Conservation (phyloP, 2,888 invertebrate genomes). For the Drosophila merina region DNA sequence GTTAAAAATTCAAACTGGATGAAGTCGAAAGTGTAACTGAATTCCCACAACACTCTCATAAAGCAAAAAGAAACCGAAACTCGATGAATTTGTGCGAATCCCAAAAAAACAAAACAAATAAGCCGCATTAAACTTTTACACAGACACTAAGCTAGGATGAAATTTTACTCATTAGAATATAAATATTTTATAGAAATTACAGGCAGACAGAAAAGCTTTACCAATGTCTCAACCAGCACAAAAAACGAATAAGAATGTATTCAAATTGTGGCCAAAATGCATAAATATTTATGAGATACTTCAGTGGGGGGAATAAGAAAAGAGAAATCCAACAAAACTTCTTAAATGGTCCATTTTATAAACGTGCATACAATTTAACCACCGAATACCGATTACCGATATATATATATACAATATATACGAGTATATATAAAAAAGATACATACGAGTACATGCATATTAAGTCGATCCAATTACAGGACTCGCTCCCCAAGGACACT, state of each 20-base stretch:
- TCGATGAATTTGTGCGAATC: slow-evolving; percentile 59
- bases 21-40: slow-evolving; percentile 50
- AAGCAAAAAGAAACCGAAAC: slow-evolving; percentile 29
- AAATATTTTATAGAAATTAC: slow-evolving; percentile 27
- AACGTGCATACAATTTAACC: slow-evolving; percentile 70
- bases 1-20: slow-evolving; percentile 13
- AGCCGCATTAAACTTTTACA: slow-evolving; percentile 20
- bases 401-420: slow-evolving; percentile 6
- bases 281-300: slow-evolving; percentile 55
- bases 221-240: slow-evolving; percentile 57
- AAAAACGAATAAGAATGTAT: slow-evolving; percentile 41
- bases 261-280: slow-evolving; percentile 43
- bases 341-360: slow-evolving; percentile 76
- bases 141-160: slow-evolving; percentile 29
- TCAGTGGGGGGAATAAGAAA: slow-evolving; percentile 18
- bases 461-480: slow-evolving; percentile 35
- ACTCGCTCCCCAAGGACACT: slow-evolving; percentile 22
- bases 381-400: slow-evolving; percentile 59
- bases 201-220: slow-evolving; percentile 69
- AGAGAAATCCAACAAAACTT: slow-evolving; percentile 41
- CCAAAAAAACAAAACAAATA: background rate
- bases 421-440: background rate
- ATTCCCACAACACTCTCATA: slow-evolving; percentile 44
- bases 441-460: slow-evolving; percentile 12
- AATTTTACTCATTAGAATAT: slow-evolving; percentile 45